phyloP scores from a whole-genome alignment of 2,888 invertebrate genomes.

The Brachypterus glaber region DNA sequence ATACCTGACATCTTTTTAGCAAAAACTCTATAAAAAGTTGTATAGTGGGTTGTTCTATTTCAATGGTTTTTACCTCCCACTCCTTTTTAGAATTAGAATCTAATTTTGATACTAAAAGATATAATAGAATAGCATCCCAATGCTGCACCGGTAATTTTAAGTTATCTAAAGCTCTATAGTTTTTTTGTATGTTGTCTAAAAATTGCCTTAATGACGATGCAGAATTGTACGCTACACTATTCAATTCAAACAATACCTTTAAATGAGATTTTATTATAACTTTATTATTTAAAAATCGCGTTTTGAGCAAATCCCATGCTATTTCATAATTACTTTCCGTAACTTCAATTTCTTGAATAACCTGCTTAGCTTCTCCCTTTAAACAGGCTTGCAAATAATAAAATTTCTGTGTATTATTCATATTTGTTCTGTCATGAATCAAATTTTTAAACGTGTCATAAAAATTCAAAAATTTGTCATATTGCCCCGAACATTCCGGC shows the following conservation, averaged over 20 bases:
- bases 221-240: constrained; percentile 8
- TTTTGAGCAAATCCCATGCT: no score
- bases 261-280: constrained; percentile 12
- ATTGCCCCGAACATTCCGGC: not conserved
- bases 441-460: no score
- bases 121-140: constrained; percentile 13
- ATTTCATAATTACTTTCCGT: constrained; percentile 5
- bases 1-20: constrained; percentile 4
- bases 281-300: no score
- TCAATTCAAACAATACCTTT: constrained; percentile 13
- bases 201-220: constrained; percentile 7
- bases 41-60: constrained; percentile 4
- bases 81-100: constrained; percentile 11
- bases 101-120: constrained; percentile 11
- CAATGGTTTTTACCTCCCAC: constrained; percentile 13
- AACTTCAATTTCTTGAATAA: constrained; percentile 1
- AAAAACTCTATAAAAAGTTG: constrained; percentile 4
- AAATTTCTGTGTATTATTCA: constrained; percentile 3
- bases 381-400: constrained; percentile 7
- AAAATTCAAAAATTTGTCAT: not conserved
- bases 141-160: constrained; percentile 7
- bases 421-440: constrained; percentile 1
- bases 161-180: constrained; percentile 11
- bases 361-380: not conserved
- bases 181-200: constrained; percentile 12